Conservation (phyloP, 2,888 invertebrate genomes). For the Andricus quercusramuli region DNA sequence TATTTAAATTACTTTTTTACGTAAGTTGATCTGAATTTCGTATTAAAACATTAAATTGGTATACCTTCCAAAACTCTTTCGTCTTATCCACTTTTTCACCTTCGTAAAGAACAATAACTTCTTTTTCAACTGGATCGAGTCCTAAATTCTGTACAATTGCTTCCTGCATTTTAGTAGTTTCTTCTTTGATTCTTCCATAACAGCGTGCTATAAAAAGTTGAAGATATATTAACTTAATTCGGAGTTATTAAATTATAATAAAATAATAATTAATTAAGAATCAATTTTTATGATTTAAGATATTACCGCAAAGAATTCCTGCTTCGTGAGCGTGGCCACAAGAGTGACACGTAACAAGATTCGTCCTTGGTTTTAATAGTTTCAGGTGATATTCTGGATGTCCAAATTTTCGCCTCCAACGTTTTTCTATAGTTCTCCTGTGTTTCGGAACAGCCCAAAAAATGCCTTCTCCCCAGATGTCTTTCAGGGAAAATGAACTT, state of each 20-base stretch:
- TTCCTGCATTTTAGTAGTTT: slow-evolving; percentile 90
- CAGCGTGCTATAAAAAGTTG: slow-evolving; percentile 85
- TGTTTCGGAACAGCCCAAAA: slow-evolving; percentile 91
- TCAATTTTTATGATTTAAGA: slow-evolving; percentile 10
- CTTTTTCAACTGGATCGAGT: slow-evolving; percentile 88
- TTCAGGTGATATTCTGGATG: slow-evolving; percentile 85
- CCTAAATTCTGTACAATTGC: slow-evolving; percentile 86
- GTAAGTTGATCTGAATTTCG: too few species aligned
- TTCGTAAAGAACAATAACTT: slow-evolving; percentile 92
- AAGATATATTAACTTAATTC: slow-evolving; percentile 9
- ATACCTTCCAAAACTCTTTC: slow-evolving; percentile 75
- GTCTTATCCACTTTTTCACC: slow-evolving; percentile 85
- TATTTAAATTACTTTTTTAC: too few species aligned
- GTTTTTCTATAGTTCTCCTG: slow-evolving; percentile 88
- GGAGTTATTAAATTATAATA: slow-evolving; percentile 14
- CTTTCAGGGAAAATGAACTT: slow-evolving; percentile 81
- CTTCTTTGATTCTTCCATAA: slow-evolving; percentile 89
- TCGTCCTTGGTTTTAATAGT: slow-evolving; percentile 85
- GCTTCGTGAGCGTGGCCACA: slow-evolving; percentile 93
- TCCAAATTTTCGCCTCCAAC: slow-evolving; percentile 87
- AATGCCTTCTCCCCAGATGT: slow-evolving; percentile 86
- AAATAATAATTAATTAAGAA: slow-evolving; percentile 19
- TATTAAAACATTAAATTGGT: neutral
- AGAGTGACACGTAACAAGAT: slow-evolving; percentile 87
- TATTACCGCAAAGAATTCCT: slow-evolving; percentile 90